Evolutionary conservation across 2,113 vertebrate genomes (phyloP).

Genomic region (Origma solitaria): DNA sequence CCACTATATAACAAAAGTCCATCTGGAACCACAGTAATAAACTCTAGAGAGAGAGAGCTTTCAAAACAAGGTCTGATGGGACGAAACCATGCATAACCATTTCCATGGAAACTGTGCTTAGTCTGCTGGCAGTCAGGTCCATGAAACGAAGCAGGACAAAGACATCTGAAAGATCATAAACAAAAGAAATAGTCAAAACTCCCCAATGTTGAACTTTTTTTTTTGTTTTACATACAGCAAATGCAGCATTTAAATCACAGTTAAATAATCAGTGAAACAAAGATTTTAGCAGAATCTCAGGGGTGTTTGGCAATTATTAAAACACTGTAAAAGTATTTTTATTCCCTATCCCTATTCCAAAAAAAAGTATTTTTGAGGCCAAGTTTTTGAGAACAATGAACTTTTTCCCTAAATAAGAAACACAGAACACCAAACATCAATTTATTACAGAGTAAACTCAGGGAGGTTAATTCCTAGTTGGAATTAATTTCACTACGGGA

Average conservation of each 20-base stretch:
- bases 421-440: not conserved
- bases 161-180: slow-evolving; percentile 74
- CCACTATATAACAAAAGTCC: slow-evolving; percentile 85
- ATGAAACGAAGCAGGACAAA: slow-evolving; percentile 81
- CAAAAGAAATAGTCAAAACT: not conserved
- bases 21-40: slow-evolving; percentile 83
- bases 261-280: not conserved
- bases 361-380: not conserved
- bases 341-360: not conserved
- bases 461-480: not conserved
- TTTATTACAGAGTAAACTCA: not conserved
- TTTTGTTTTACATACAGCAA: not conserved
- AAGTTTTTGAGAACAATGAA: not conserved
- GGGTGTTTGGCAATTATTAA: not conserved
- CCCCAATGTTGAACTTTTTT: not conserved
- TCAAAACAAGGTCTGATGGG: slow-evolving; percentile 85
- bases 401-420: not conserved
- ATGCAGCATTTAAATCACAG: not conserved
- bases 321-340: not conserved
- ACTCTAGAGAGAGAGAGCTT: slow-evolving; percentile 85
- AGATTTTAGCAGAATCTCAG: not conserved
- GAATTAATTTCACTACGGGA: not conserved
- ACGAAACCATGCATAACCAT: slow-evolving; percentile 88
- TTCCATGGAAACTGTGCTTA: slow-evolving; percentile 87
- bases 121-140: slow-evolving; percentile 90